Percentiles rank a stretch among this genome's conserved stretches.
These are phyloP conservation scores for Deladenus siricidicola DNA, from an alignment of 2,888 invertebrate genomes.

Conservation along the genomic window DNA sequence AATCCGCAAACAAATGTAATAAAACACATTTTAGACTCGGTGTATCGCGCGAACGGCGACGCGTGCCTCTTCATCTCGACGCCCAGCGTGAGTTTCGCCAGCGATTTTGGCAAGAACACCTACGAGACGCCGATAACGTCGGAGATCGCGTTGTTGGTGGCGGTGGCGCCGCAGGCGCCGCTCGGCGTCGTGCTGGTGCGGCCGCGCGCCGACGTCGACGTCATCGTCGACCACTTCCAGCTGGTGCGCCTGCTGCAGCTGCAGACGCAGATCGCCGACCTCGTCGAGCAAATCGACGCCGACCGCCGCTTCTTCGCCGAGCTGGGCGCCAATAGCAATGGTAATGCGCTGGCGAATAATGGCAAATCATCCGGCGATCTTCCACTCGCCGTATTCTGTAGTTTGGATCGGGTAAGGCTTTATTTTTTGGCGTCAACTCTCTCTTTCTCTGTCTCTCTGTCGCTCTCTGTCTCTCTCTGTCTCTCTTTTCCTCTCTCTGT, in stretches of 20 bases:
- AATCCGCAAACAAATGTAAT: too few relatives aligned
- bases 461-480: too few relatives aligned
- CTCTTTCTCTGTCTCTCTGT: too few relatives aligned
- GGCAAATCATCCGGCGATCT: neutral
- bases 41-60: conserved; percentile 1
- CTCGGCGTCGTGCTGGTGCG: conserved; percentile 3
- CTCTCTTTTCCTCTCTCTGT: too few relatives aligned
- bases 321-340: too few relatives aligned
- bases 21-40: conserved; percentile 8
- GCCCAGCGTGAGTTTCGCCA: neutral
- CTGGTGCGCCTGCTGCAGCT: conserved; percentile 34
- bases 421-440: too few relatives aligned
- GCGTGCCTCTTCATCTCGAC: neutral
- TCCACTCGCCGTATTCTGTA: conserved; percentile 20
- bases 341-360: too few relatives aligned
- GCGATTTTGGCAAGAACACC: too few relatives aligned
- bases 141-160: neutral
- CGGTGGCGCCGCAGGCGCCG: neutral
- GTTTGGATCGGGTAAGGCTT: conserved; percentile 5
- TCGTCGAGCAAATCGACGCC: conserved; percentile 35
- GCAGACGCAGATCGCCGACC: conserved; percentile 23
- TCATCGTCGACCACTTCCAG: conserved; percentile 50
- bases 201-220: conserved; percentile 32
- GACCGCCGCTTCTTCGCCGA: conserved; percentile 12
- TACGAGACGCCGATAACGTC: too few relatives aligned